Evolutionary conservation across 2,888 invertebrate genomes (phyloP).

Genomic region (Carterocephalus palaemon): DNA sequence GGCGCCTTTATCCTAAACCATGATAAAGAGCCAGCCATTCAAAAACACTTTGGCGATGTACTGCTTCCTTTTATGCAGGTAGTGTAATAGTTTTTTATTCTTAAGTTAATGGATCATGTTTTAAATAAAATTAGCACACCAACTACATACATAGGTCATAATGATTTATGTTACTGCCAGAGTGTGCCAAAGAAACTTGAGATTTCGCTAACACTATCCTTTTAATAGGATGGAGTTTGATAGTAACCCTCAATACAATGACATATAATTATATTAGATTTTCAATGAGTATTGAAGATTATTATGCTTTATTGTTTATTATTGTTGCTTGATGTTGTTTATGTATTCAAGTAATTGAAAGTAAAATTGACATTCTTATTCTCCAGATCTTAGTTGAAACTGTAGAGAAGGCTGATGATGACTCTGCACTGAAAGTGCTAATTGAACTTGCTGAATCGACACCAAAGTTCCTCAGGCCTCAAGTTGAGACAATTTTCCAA

Average conservation of each 20-base stretch:
- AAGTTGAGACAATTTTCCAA: slow-evolving; percentile 91
- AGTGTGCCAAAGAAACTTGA: slow-evolving; percentile 64
- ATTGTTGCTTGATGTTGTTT: neutral
- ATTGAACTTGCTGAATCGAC: slow-evolving; percentile 96
- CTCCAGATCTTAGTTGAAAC: slow-evolving; percentile 86
- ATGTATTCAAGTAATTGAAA: neutral
- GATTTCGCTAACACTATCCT: slow-evolving; percentile 74
- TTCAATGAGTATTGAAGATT: neutral
- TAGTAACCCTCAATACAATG: slow-evolving; percentile 69
- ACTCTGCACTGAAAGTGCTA: slow-evolving; percentile 93
- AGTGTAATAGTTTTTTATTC: slow-evolving; percentile 1
- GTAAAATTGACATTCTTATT: neutral
- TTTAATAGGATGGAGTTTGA: slow-evolving; percentile 67
- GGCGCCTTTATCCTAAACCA: slow-evolving; percentile 94
- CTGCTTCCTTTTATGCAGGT: slow-evolving; percentile 88
- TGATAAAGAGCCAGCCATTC: slow-evolving; percentile 94
- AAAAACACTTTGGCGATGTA: slow-evolving; percentile 92
- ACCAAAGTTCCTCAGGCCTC: slow-evolving; percentile 94
- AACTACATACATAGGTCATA: slow-evolving; percentile 53
- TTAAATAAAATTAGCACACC: slow-evolving; percentile 42
- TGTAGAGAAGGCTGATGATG: slow-evolving; percentile 91
- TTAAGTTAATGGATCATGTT: too few relatives aligned
- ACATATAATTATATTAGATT: neutral
- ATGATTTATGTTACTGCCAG: slow-evolving; percentile 62
- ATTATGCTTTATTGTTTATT: neutral